Evolutionary conservation across 2,113 vertebrate species (phyloP).

Genomic region (Cyphomyrus discorhynchus): DNA sequence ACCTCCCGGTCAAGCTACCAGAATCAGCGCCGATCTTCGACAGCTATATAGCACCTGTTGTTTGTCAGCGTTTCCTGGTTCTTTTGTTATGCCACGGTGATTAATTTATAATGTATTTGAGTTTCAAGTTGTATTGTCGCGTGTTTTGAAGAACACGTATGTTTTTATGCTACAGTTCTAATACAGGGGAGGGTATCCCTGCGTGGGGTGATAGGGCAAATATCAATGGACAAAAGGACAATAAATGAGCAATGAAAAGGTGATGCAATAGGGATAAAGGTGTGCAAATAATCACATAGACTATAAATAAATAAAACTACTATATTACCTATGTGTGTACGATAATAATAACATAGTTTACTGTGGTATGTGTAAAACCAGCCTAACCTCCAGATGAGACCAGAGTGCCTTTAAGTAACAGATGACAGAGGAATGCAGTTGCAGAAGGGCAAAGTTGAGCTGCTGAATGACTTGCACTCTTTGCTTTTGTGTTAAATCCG

Average conservation of each 20-base stretch:
- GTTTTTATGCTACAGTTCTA: background rate
- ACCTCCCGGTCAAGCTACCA: background rate
- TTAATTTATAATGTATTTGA: background rate
- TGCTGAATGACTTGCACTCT: background rate
- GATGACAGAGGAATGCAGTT: background rate
- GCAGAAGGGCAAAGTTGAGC: background rate
- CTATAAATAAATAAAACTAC: too few species aligned
- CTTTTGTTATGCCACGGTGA: background rate
- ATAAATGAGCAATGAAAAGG: background rate
- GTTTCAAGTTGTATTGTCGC: background rate
- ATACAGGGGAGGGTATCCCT: background rate
- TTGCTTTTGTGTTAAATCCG: background rate
- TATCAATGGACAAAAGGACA: background rate
- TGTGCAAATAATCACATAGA: background rate
- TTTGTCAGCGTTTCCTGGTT: constrained; percentile 4
- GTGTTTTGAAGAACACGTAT: background rate
- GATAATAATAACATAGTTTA: background rate
- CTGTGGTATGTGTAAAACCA: background rate
- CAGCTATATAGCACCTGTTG: constrained; percentile 9
- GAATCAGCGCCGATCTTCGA: background rate
- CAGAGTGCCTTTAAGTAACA: background rate
- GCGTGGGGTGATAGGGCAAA: background rate
- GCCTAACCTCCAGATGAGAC: background rate
- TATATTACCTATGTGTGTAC: background rate
- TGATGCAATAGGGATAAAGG: background rate